Evolutionary conservation across 2,113 vertebrate species (phyloP), one percentile per base, ranked within the genome.

Genomic region (Datnioides undecimradiatus): DNA sequence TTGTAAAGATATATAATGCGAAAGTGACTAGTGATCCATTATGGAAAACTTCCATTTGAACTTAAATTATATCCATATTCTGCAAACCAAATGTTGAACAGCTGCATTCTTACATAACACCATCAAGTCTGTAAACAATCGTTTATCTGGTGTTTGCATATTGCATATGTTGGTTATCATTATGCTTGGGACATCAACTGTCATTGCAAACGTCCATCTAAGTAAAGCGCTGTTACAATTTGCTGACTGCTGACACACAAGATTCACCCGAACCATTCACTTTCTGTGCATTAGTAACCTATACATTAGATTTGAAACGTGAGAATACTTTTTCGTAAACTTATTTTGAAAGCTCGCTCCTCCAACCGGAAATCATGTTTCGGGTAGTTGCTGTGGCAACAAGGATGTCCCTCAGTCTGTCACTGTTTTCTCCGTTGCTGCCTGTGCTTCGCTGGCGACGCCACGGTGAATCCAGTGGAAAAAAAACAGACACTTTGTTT

Each of bases 321-420:
- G 16, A 46, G 34, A 33, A 40, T 5, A 0, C n/a, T 0, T 13
- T 21, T 5, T 17, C 29, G 13, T 31, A 23, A n/a, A 19, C 14
- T 72, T 86, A 90, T 88, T 89, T 77, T 91, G 90, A 90, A 90
- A 73, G 14, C 14, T 14, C 7, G 3, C 2, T 57, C 2, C 4
- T 2, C 17, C 1, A 23, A 73, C 62, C 83, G 92, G 92, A 92
- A 83, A 51, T 25, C 17, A 2, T 41, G 66, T 41, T 46, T 36
- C n/a, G 17, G 69, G 49, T 91, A 76, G 88, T 92, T 91, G 83
- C 89, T 91, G 91, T 90, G 90, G 90, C 84, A 91, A 93, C 91
- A 79, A 66, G 82, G 83, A 85, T 91, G 87, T 90, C 82, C 82
- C 87, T 87, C 27, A 49, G 67, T 82, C 78, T 90, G 87, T 88